A percentile compares a stretch with the other conserved stretches of the same genome.
Conservation (phyloP, 1,140 invertebrate species). For the Ectropis grisescens region DNA sequence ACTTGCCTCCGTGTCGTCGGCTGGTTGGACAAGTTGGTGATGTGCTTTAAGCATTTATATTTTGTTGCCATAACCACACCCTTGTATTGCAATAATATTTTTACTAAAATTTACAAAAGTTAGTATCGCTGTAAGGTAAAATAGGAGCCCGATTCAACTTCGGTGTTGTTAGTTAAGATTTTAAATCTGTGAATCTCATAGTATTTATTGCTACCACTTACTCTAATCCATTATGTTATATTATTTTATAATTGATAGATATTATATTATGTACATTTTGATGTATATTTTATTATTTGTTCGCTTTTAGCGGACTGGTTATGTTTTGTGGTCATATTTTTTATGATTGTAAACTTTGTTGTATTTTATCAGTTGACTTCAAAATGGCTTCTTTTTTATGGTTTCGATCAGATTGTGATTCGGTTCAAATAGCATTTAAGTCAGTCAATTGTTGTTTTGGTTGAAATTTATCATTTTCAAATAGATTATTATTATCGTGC, state of each 20-base stretch:
- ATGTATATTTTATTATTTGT: slow-evolving; percentile 68
- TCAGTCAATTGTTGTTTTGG: slow-evolving; percentile 44
- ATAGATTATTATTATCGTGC: slow-evolving; percentile 25
- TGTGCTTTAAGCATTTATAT: slow-evolving; percentile 72
- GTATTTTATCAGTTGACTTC: slow-evolving; percentile 59
- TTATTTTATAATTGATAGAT: slow-evolving; percentile 61
- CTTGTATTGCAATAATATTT: slow-evolving; percentile 69
- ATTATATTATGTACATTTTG: slow-evolving; percentile 69
- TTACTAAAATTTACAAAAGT: slow-evolving; percentile 65
- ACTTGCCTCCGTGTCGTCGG: slow-evolving; percentile 52
- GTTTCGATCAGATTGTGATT: slow-evolving; percentile 47
- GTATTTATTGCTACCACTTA: slow-evolving; percentile 68
- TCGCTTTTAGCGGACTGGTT: slow-evolving; percentile 48
- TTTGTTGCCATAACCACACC: slow-evolving; percentile 70
- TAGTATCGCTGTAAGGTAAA: slow-evolving; percentile 56
- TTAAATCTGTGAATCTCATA: slow-evolving; percentile 70
- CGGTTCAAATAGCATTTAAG: slow-evolving; percentile 38
- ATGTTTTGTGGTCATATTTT: slow-evolving; percentile 57
- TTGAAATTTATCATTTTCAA: slow-evolving; percentile 8
- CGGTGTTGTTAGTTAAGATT: slow-evolving; percentile 68
- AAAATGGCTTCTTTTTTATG: slow-evolving; percentile 42
- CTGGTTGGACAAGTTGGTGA: slow-evolving; percentile 60
- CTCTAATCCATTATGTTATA: slow-evolving; percentile 63
- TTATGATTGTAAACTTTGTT: slow-evolving; percentile 64
- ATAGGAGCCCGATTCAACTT: slow-evolving; percentile 47